Conservation (phyloP, 2,888 invertebrate genomes). For the Machimus rusticus region DNA sequence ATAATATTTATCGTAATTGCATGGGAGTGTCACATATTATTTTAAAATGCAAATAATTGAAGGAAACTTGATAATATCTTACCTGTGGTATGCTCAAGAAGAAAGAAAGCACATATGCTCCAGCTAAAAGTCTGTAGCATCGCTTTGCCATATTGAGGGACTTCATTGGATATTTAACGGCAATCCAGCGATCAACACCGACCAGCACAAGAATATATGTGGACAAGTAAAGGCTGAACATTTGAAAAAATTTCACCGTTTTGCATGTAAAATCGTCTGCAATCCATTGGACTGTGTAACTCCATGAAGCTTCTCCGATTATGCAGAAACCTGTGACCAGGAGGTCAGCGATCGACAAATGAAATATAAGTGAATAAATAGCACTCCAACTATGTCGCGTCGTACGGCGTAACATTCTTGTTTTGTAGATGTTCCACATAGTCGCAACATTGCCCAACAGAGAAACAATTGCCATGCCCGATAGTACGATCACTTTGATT, state of each 20-base stretch:
- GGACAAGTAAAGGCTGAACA: slow-evolving; percentile 82
- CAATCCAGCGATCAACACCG: slow-evolving; percentile 82
- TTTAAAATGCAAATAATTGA: neutral
- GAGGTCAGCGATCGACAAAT: slow-evolving; percentile 83
- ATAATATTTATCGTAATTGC: neutral
- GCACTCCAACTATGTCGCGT: slow-evolving; percentile 73
- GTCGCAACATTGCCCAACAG: slow-evolving; percentile 79
- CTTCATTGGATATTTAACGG: slow-evolving; percentile 82
- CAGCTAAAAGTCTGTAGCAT: slow-evolving; percentile 72
- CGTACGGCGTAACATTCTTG: slow-evolving; percentile 67
- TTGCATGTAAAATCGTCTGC: slow-evolving; percentile 81
- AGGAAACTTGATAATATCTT: slow-evolving; percentile 40
- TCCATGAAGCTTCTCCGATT: slow-evolving; percentile 82
- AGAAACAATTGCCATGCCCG: slow-evolving; percentile 75
- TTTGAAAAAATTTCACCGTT: slow-evolving; percentile 80
- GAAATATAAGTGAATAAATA: slow-evolving; percentile 79
- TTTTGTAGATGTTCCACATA: slow-evolving; percentile 76
- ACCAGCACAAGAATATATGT: slow-evolving; percentile 84
- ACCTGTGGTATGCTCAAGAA: slow-evolving; percentile 85
- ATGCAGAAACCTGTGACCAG: slow-evolving; percentile 83
- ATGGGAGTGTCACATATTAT: neutral
- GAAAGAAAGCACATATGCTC: slow-evolving; percentile 77
- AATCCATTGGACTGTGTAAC: slow-evolving; percentile 80
- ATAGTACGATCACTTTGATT: slow-evolving; percentile 72
- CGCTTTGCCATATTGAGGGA: slow-evolving; percentile 72